Base-by-base conservation (phyloP, 2,797 vertebrate species). In the Hapalemur alaotrensis region DNA sequence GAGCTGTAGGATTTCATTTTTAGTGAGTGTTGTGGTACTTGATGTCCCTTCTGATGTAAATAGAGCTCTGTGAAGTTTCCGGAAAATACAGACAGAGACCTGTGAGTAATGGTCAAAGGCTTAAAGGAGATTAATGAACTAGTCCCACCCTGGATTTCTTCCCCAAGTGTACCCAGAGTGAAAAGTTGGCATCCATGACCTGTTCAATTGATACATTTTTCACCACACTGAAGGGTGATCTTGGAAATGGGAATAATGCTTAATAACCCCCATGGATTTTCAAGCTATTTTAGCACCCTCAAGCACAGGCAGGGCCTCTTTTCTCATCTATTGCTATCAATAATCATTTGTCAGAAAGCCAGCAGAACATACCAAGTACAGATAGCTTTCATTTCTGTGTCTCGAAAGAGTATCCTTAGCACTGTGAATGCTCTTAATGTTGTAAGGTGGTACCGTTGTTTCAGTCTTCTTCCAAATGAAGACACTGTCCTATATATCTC, bases 1-100 rank as follows among this genome's bases (percentile, higher is more conserved):
- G 70, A 92, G 95, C 85, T n/a, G 22, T 12, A 96, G 65, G 59
- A 93, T 93, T 97, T 97, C 85, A 96, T 95, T 96, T 98, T 95
- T 89, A 95, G 82, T 81, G 88, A 95, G 76, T 84, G 50, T 95
- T 95, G 57, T 76, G 57, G 67, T 95, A 65, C 72, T 93, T 90
- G 76, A 92, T 95, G 76, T 93, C 73, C 81, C 63, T 94, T 96
- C 90, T 87, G 88, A 95, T 94, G 86, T 94, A 95, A 95, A 96
- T 70, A 96, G 88, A 95, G 69, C 69, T 82, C 90, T 61, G 82
- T 57, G 82, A 78, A 93, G 35, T 67, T 91, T 85, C 46, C 17
- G 0, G 13, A 14, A 4, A 43, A 35, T 91, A 35, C 38, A 67
- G 67, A 43, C 15, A 89, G 75, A 93, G 72, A 65, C 32, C 80